Evolutionary conservation across 2,113 vertebrate genomes (phyloP), one percentile per base, ranked within the genome.

Genomic region (Lota lota): DNA sequence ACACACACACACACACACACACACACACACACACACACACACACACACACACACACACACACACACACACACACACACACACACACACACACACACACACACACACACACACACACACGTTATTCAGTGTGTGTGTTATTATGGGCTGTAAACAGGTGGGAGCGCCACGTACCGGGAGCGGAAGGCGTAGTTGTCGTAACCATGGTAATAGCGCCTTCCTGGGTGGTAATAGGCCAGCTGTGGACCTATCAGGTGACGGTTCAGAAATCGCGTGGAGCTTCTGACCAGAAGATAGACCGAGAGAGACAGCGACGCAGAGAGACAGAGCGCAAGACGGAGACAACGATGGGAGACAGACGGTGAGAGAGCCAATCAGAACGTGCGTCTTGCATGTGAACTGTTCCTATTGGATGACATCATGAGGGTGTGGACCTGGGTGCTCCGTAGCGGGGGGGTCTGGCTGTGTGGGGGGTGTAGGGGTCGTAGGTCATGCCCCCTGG

Each of bases 351-450:
- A 33, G 28, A 33, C 28, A 33, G 28, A 33, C 28, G 1, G 18
- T 7, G 1, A n/a, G 51, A 54, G 51, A 59, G 57, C 59, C 19
- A 36, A 19, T 19, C 11, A 63, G 50, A n/a, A 14, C 20, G 60
- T 20, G 22, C 8, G 58, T 15, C 5, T 8, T 57, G 53, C 53
- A 16, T 16, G 16, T 56, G 5, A 56, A 57, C 54, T 17, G 7
- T 17, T 18, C 54, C 17, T 16, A 17, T 4, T 17, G 17, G 10
- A 59, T 12, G 57, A 7, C 10, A 21, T 20, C 40, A 19, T 4
- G 22, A 54, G 14, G 64, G 21, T 12, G 22, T 89, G n/a, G 80
- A 99, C 95, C 96, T 96, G 2, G 92, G 80, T 2, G 94, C 71
- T 10, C 93, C 92, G 0, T 91, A 92, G 16, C 93, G 90, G 22